A percentile compares a stretch with the other conserved stretches of the same genome.
Conservation (phyloP, 2,888 invertebrate genomes). For the Ophioninae sp. region DNA sequence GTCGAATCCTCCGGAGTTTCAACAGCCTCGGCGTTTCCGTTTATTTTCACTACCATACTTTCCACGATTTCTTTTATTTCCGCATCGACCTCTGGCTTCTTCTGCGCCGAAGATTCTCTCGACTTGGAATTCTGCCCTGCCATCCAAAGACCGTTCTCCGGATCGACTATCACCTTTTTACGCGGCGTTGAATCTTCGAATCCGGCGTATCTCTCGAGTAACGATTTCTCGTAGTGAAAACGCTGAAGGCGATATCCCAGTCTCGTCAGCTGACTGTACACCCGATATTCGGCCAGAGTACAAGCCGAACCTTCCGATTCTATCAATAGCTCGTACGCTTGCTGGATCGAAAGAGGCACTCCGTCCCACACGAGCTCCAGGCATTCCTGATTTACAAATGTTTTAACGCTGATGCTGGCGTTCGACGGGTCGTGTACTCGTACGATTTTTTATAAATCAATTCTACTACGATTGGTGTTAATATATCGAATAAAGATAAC, state of each 20-base stretch:
- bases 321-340: conserved; percentile 84
- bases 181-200: conserved; percentile 65
- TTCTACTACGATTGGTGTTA: too few relatives aligned
- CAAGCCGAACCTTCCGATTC: conserved; percentile 74
- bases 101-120: conserved; percentile 6
- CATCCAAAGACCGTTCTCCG: conserved; percentile 75
- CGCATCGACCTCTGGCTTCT: conserved; percentile 39
- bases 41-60: conserved; percentile 54
- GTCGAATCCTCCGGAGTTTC: conserved; percentile 43
- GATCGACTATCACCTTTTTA: conserved; percentile 76
- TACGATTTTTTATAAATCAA: neutral
- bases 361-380: conserved; percentile 84
- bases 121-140: conserved; percentile 48
- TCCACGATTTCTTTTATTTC: conserved; percentile 58
- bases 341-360: conserved; percentile 85
- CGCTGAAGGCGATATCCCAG: conserved; percentile 84
- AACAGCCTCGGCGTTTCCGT: conserved; percentile 37
- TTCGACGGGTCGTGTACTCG: neutral
- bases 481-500: too few relatives aligned
- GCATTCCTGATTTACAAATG: conserved; percentile 82
- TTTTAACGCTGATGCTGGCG: neutral
- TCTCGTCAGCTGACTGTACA: conserved; percentile 84
- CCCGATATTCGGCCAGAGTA: conserved; percentile 83
- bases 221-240: conserved; percentile 75
- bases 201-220: conserved; percentile 46